Percentiles rank a stretch among this genome's conserved stretches.
phyloP scores from a whole-genome alignment of 2,888 invertebrate genomes.

The Buathra laborator region DNA sequence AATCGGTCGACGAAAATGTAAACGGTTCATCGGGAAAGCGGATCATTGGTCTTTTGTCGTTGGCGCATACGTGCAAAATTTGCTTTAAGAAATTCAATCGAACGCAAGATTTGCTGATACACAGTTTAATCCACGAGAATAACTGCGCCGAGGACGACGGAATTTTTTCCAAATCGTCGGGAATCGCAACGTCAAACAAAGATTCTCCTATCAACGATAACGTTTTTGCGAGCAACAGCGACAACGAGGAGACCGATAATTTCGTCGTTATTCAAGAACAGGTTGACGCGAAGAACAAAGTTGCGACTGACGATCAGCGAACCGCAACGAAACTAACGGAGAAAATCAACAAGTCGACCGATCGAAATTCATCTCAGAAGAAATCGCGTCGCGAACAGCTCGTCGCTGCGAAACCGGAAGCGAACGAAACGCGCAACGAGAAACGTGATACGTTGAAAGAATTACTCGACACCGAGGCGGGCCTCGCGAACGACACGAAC shows the following conservation, averaged over 20 bases:
- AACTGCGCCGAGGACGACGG: background rate
- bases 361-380: background rate
- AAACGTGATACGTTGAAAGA: constrained; percentile 9
- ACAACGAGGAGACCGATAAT: background rate
- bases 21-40: background rate
- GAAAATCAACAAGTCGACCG: background rate
- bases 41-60: constrained; percentile 9
- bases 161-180: background rate
- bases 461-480: constrained; percentile 42
- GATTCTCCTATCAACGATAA: background rate
- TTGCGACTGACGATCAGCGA: constrained; percentile 15
- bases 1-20: background rate
- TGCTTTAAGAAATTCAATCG: constrained; percentile 24
- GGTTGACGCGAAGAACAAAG: background rate
- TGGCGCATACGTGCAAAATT: constrained; percentile 13
- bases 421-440: background rate
- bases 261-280: background rate
- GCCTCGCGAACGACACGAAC: background rate
- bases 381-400: background rate
- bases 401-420: background rate
- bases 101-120: constrained; percentile 38
- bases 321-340: background rate
- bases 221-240: constrained; percentile 3
- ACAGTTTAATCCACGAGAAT: constrained; percentile 35
- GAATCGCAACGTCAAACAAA: background rate